Conservation (phyloP, 2,797 vertebrate species). For the Sarcoramphus papa region DNA sequence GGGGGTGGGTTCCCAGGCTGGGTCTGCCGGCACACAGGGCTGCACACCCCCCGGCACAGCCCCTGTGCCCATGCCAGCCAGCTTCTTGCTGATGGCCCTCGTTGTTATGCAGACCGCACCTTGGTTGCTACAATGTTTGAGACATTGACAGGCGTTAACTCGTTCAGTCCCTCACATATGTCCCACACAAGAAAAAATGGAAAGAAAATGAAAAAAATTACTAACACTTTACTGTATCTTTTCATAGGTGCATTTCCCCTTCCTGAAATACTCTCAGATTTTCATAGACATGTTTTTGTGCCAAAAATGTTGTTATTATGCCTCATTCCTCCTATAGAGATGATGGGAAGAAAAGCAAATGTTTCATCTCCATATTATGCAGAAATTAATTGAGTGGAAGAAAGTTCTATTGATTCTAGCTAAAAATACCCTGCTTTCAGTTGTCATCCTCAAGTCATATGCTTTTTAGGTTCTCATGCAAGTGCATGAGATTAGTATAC, state of each 20-base stretch:
- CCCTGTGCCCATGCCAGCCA: no score
- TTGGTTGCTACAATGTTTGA: no score
- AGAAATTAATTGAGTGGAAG: slow-evolving; percentile 64
- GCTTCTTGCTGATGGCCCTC: no score
- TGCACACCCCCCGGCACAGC: no score
- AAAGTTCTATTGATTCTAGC: slow-evolving; percentile 26
- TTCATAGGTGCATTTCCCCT: neutral
- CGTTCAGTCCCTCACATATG: no score
- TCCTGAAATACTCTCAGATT: neutral
- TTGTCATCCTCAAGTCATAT: slow-evolving; percentile 54
- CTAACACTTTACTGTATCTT: neutral
- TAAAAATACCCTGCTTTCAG: slow-evolving; percentile 26
- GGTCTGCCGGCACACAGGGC: no score
- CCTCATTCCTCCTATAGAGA: neutral
- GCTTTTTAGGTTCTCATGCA: slow-evolving; percentile 40
- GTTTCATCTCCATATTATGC: neutral
- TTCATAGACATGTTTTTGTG: neutral
- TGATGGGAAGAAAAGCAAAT: slow-evolving; percentile 27
- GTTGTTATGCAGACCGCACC: no score
- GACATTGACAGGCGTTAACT: no score
- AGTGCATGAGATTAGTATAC: slow-evolving; percentile 40
- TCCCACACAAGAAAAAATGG: neutral
- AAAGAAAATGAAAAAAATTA: neutral
- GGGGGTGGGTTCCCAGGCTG: no score
- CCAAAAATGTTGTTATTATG: neutral